Evolutionary conservation across 92 coral and sea anemone genomes (phyloP).

Genomic region (Paramuricea clavata): DNA sequence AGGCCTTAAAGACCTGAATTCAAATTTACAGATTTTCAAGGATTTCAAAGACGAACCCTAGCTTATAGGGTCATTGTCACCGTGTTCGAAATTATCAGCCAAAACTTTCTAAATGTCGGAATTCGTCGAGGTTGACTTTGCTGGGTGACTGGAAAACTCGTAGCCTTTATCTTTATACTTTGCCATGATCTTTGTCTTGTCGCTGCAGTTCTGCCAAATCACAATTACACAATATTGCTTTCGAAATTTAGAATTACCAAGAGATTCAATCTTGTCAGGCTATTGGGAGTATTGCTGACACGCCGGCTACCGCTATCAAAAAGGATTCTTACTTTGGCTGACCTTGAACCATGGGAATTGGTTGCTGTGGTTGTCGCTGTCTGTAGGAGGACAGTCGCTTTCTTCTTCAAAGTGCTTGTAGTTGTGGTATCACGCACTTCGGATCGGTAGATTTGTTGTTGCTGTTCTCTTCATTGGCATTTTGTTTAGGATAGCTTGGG

Average conservation of each 20-base stretch:
- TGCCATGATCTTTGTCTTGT: conserved; percentile 16
- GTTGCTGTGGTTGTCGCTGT: conserved; percentile 65
- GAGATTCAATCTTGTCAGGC: conserved; percentile 59
- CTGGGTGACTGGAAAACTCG: conserved; percentile 63
- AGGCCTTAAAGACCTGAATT: too few relatives aligned
- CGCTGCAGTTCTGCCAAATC: conserved; percentile 51
- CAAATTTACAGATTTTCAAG: too few relatives aligned
- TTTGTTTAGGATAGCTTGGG: too few relatives aligned
- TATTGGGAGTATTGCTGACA: conserved; percentile 50
- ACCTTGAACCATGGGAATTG: conserved; percentile 36
- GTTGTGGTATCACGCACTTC: too few relatives aligned
- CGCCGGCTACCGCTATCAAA: conserved; percentile 73
- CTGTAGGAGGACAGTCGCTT: conserved; percentile 66
- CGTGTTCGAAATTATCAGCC: conserved; percentile 58
- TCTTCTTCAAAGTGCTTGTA: too few relatives aligned
- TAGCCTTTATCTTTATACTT: conserved; percentile 53
- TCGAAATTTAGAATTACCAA: conserved; percentile 60
- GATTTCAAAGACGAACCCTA: too few relatives aligned
- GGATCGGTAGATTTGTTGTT: too few relatives aligned
- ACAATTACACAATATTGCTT: conserved; percentile 67
- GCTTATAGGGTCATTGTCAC: too few relatives aligned
- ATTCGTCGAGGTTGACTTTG: conserved; percentile 48
- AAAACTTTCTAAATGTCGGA: conserved; percentile 58
- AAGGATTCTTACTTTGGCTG: conserved; percentile 55
- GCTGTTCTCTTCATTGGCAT: too few relatives aligned